A percentile compares a stretch with the other conserved stretches of the same genome.
Conservation (phyloP, 2,113 vertebrate species). For the Gorsachius goisagi region DNA sequence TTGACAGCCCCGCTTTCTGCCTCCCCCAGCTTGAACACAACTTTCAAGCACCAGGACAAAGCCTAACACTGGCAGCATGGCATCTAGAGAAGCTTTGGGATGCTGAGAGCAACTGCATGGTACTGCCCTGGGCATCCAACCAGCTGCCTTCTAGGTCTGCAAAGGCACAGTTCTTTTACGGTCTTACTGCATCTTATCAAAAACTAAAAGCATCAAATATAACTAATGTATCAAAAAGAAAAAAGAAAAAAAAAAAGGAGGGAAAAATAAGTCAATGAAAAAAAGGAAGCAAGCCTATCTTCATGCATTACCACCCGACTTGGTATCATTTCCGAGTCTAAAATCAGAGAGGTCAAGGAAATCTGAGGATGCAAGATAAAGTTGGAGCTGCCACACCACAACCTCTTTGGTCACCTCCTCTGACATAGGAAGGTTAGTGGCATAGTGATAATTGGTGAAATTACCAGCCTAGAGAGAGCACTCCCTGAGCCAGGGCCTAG, state of each 20-base stretch:
- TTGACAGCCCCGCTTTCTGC: not conserved
- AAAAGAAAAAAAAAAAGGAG: fast-evolving
- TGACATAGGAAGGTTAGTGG: not conserved
- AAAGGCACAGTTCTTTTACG: not conserved
- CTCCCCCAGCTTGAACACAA: not conserved
- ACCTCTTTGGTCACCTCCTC: not conserved
- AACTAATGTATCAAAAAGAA: not conserved
- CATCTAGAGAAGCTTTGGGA: not conserved
- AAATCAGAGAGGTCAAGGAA: constrained; percentile 15
- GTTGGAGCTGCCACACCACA: not conserved
- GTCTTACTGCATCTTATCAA: fast-evolving
- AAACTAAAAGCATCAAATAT: not conserved
- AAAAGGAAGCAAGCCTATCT: not conserved
- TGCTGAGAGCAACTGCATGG: not conserved
- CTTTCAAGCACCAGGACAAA: not conserved
- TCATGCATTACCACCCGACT: not conserved
- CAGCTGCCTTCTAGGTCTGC: not conserved
- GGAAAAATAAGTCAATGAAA: not conserved
- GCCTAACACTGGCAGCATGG: fast-evolving
- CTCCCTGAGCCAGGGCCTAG: not conserved
- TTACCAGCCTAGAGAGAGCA: not conserved
- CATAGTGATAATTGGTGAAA: constrained; percentile 41
- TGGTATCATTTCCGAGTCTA: not conserved
- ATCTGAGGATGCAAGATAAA: constrained; percentile 8
- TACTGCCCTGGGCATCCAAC: not conserved